Percentiles rank a stretch among this genome's conserved stretches.
phyloP scores from a whole-genome alignment of 2,797 vertebrate genomes.

The Neosilurus hyrtlii region DNA sequence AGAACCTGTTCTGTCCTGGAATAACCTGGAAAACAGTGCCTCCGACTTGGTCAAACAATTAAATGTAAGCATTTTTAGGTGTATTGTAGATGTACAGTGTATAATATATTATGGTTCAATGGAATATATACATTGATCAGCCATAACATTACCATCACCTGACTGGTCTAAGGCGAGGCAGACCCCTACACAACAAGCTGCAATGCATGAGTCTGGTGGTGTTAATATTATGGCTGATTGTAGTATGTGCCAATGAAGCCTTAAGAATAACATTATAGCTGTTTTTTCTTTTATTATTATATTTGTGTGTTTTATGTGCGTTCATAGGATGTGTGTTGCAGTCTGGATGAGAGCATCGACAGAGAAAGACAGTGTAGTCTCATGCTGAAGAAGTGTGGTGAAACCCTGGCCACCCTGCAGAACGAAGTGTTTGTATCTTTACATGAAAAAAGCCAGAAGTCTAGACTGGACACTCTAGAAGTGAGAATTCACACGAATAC shows the following conservation, averaged over 20 bases:
- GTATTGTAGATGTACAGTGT: neutral
- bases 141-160: no score
- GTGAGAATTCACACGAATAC: constrained; percentile 23
- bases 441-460: neutral
- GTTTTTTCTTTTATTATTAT: neutral
- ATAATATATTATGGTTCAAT: neutral
- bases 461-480: neutral
- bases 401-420: constrained; percentile 17
- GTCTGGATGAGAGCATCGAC: constrained; percentile 16
- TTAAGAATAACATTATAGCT: neutral
- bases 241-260: neutral
- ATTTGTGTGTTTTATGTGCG: constrained; percentile 2
- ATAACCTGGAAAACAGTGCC: constrained; percentile 44
- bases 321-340: neutral
- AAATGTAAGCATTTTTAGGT: constrained; percentile 51
- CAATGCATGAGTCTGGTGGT: no score
- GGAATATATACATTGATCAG: neutral
- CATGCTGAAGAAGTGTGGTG: constrained; percentile 24
- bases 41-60: constrained; percentile 52
- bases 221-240: no score
- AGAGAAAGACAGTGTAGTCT: constrained; percentile 13
- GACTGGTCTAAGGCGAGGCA: no score
- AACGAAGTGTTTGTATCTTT: neutral
- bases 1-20: constrained; percentile 43
- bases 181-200: no score